Evolutionary conservation across 2,888 invertebrate genomes (phyloP).

Genomic region (Andrena trimmerana): DNA sequence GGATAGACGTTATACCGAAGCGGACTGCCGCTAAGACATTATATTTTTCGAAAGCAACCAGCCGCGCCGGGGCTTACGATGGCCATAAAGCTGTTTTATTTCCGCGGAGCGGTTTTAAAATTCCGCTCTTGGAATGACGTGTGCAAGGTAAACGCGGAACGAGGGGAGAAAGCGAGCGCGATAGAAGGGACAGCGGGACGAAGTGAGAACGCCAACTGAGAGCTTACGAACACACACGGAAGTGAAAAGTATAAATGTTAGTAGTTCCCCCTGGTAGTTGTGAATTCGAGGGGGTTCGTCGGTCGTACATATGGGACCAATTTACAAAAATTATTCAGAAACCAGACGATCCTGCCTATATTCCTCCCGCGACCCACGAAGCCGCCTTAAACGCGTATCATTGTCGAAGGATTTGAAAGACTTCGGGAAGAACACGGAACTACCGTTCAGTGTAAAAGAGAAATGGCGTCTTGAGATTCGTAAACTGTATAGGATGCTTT

Average conservation of each 20-base stretch:
- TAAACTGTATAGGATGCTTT: slow-evolving; percentile 23
- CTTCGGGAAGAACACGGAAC: slow-evolving; percentile 57
- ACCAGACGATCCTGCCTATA: slow-evolving; percentile 61
- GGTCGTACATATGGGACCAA: slow-evolving; percentile 81
- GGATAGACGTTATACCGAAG: slow-evolving; percentile 49
- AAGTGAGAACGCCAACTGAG: slow-evolving; percentile 48
- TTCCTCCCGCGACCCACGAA: slow-evolving; percentile 46
- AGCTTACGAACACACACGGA: slow-evolving; percentile 43
- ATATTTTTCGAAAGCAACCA: slow-evolving; percentile 75
- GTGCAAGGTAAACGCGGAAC: slow-evolving; percentile 50
- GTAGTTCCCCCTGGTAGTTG: slow-evolving; percentile 70
- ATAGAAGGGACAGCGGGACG: slow-evolving; percentile 56
- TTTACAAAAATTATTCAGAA: slow-evolving; percentile 82
- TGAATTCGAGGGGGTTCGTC: slow-evolving; percentile 73
- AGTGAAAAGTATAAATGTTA: slow-evolving; percentile 60
- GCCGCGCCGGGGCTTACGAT: slow-evolving; percentile 61
- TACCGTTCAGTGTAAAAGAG: slow-evolving; percentile 18
- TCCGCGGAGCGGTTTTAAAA: slow-evolving; percentile 78
- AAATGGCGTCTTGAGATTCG: slow-evolving; percentile 46
- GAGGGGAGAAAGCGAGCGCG: slow-evolving; percentile 34
- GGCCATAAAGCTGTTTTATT: slow-evolving; percentile 81
- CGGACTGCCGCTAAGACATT: slow-evolving; percentile 65
- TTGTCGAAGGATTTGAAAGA: slow-evolving; percentile 78
- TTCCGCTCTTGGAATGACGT: slow-evolving; percentile 75
- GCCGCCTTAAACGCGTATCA: slow-evolving; percentile 72